Evolutionary conservation across 2,888 invertebrate species (phyloP), one percentile per base, ranked within the genome.

Genomic region (Drosophila nigricruria): DNA sequence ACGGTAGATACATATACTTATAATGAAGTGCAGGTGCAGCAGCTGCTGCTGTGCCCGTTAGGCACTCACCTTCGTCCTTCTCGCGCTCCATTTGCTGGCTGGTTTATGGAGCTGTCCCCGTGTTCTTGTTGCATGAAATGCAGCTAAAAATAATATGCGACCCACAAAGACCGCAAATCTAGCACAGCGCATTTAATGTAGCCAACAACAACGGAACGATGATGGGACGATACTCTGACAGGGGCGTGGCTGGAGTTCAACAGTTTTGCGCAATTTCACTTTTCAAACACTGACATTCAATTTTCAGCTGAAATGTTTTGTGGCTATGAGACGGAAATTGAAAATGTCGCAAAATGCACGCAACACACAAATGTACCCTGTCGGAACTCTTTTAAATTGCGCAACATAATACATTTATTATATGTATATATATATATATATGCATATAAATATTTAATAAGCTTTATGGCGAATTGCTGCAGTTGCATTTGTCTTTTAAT

Each of bases 231-330:
- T 10, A 5, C n/a, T 25, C 53, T 38, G 53, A 38, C 36, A 25
- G 53, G 56, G 30, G 20, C 18, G 54, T 40, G 20, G 23, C 10
- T 20, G 20, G 20, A 18, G 63, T 45, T 73, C 62, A 69, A 34
- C 20, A 56, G 74, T 42, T 54, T 52, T 53, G 53, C 53, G 67
- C 71, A 70, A 67, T 77, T 79, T 77, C 73, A 74, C 77, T 86
- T 82, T 79, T 70, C 69, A 89, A 77, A 70, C 73, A 53, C 53
- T 89, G 88, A 86, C 89, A 86, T 85, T 86, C 88, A 82, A 89
- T 89, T 85, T 88, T 74, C 59, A 77, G 50, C 68, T 66, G 73
- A 78, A 82, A 70, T 73, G 70, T 65, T 77, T 78, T 80, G 85
- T 71, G 88, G 82, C 76, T 88, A 63, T 67, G 70, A 70, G 68